Evolutionary conservation across 2,888 invertebrate species (phyloP), one percentile per base, ranked within the genome.

Genomic region (Cotesia congregata): DNA sequence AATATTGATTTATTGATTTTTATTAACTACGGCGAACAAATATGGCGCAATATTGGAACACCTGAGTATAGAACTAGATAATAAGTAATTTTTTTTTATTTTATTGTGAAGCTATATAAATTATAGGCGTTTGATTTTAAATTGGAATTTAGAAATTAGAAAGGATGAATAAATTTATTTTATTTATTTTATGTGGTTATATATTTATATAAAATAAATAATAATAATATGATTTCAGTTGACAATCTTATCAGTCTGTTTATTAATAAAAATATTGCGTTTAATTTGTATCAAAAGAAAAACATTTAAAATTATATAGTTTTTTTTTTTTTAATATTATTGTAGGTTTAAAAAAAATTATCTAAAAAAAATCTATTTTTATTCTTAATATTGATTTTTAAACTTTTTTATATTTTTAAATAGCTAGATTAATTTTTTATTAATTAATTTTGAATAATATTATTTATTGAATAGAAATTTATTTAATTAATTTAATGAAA

Each of bases 251-350:
- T 65, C 65, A 20, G 20, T 9, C 30, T 65, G 74, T 67, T 77
- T 76, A 72, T 76, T 65, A 74, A 74, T 74, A 78, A 64, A 70
- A 62, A 62, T 70, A 68, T 72, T 76, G 76, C 71, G 50, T 12
- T 50, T 50, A 50, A 50, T 1, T 50, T 50, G 30, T 30, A 30
- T 7, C 7, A 7, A 50, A 50, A 50, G 50, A 50, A 50, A 50
- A 50, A 50, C 50, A 50, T 12, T 12, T 12, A 3, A 50, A 50
- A 50, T 30, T 30, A 30, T 30, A 30, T 30, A 30, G 0, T 30
- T 7, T 12, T 50, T 12, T 50, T 50, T 50, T 5, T 5, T 9
- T 30, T 17, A 61, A 6, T 38, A 59, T 15, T 39, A 6, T 64
- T 30, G 2, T 50, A 9, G 4, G 9, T 7, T 50, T 50, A 7